Conservation (phyloP, 53 echinoderm and acorn worm genomes). For the Pentamera pediparva region DNA sequence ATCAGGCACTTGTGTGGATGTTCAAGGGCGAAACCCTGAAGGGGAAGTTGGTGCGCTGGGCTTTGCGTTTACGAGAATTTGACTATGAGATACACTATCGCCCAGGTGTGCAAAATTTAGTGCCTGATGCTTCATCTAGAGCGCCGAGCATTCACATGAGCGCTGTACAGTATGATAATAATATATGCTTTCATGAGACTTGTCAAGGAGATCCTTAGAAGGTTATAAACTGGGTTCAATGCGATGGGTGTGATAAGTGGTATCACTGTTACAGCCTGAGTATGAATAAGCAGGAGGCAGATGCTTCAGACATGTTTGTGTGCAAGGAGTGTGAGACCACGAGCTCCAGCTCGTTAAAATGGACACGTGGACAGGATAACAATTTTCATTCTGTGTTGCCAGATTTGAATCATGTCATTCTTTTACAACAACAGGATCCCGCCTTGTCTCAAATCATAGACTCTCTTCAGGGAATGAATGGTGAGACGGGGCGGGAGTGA, state of each 20-base stretch:
- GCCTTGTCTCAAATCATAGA: background rate
- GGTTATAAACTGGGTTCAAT: constrained; percentile 44
- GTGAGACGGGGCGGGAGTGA: too few relatives aligned
- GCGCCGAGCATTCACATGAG: constrained; percentile 1
- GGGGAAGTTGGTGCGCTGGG: constrained; percentile 41
- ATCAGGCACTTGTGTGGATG: constrained; percentile 24
- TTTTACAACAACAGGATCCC: background rate
- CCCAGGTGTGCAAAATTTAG: constrained; percentile 32
- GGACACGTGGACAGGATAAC: background rate
- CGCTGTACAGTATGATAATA: constrained; percentile 10
- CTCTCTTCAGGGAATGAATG: too few relatives aligned
- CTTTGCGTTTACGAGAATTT: constrained; percentile 38
- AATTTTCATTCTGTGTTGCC: background rate
- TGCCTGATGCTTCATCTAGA: constrained; percentile 22
- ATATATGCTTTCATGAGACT: constrained; percentile 14
- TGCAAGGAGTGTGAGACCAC: constrained; percentile 4
- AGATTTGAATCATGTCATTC: background rate
- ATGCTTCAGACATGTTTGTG: background rate
- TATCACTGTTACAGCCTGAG: constrained; percentile 19
- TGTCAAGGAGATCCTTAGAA: constrained; percentile 1
- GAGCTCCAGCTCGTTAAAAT: too few relatives aligned
- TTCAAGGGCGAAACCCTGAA: constrained; percentile 15
- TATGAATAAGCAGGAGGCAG: constrained; percentile 16
- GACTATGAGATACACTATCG: constrained; percentile 36
- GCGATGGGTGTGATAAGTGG: constrained; percentile 45